Base-by-base conservation (phyloP, 2,888 invertebrate species). In the Allophyes oxyacanthae region DNA sequence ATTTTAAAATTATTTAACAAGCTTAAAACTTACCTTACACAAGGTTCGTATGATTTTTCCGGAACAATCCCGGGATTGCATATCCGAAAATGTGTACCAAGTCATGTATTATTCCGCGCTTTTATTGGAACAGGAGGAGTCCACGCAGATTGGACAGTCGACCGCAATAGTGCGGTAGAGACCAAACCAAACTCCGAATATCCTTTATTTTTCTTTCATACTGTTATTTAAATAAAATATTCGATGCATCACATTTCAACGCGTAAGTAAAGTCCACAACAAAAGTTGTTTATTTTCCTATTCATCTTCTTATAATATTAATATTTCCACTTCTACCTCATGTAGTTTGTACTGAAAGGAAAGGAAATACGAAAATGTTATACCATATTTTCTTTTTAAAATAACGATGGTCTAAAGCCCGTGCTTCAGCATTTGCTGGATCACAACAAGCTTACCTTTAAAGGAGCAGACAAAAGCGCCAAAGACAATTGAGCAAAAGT, bases 361-460 rank as follows among this genome's bases (percentile, higher is more conserved):
- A 48, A 53, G 30, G 15, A 40, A 58, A 62, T 42, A 56, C n/a
- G 42, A 62, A 63, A 64, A 62, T 57, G 28, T 55, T 55, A 20
- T 9, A 9, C 46, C 46, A 57, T 53, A 56, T 62, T 67, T 64
- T 59, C 55, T 60, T 74, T 72, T 70, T 45, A 66, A 75, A 74
- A 71, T 69, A 72, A 74, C 73, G 72, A 69, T 56, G 45, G 42
- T 34, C 55, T 32, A 66, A 72, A 74, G 57, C 76, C 66, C 42
- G 55, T 72, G 54, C 66, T 56, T 70, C 64, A 72, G 64, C 64
- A 58, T 74, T 74, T 57, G 45, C 58, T 55, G 59, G 66, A 72
- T 64, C 62, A 64, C 54, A 55, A 60, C 41, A 62, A 56, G 71
- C 68, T 74, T 75, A 65, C 71, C 61, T 55, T 62, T 53, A 59